Evolutionary conservation across 2,797 vertebrate genomes (phyloP), one percentile per base, ranked within the genome.

Genomic region (Masticophis lateralis): DNA sequence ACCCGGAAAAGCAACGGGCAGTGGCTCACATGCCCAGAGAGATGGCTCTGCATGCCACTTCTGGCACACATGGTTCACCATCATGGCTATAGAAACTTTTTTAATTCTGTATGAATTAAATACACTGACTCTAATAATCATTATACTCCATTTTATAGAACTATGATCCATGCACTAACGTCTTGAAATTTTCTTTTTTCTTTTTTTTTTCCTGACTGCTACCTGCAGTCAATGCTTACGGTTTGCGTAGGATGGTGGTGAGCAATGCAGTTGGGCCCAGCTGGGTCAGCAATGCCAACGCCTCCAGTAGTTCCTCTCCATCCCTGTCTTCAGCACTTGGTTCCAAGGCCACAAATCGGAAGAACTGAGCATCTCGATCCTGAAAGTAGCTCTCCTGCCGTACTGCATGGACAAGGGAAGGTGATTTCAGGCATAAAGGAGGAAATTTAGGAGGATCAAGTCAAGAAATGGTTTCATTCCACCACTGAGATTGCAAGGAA

Each of bases 291-390:
- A 99, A 97, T 0, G 98, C 97, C 96, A 99, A 63, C 0, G 98
- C 98, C 93, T 99, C 99, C 79, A 98, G 98, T 32, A 99, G 97
- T 95, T 99, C 99, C 92, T 99, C 99, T 0, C 90, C 83, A 0
- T 98, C 98, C 66, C 96, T 94, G 16, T 98, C 98, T 28, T 59
- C 4, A 94, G 97, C 0, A 89, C 96, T 96, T 56, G 96, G 97
- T 94, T 99, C 98, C 0, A 97, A 95, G 93, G 98, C 98, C 0
- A 97, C 97, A 86, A 99, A 99, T 55, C 98, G 98, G 88, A 99
- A 99, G 95, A 99, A 99, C 93, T 99, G 99, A 7, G 98, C 97
- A 25, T 99, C 99, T 96, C 98, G 99, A 97, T 99, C 99, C 89
- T 98, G 98, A 97, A 99, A 99, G 97, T 99, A 98, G 97, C 98